A percentile compares a stretch with the other conserved stretches of the same genome.
Conservation (phyloP, 2,797 vertebrate species). For the Ctenopoma kingsleyae region DNA sequence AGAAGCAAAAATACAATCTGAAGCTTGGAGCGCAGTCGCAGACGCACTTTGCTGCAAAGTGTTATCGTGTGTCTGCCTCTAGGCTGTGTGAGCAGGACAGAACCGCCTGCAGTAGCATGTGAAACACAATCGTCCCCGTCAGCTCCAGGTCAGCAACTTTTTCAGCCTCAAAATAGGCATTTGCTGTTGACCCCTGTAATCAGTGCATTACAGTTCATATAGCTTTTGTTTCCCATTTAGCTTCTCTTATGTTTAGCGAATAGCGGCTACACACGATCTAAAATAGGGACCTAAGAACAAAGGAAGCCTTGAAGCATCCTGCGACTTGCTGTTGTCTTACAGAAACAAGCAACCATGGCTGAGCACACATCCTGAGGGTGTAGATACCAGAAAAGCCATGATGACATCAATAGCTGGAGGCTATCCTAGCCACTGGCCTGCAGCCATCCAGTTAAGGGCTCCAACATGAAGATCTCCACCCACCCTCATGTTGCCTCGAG, state of each 20-base stretch:
- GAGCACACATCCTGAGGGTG: conserved; percentile 62
- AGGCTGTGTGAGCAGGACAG: conserved; percentile 55
- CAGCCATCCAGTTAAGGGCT: conserved; percentile 56
- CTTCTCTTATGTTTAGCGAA: conserved; percentile 29
- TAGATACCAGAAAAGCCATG: conserved; percentile 64
- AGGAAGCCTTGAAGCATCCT: conserved; percentile 26
- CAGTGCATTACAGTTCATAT: conserved; percentile 35
- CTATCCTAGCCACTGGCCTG: conserved; percentile 56
- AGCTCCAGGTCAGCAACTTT: conserved; percentile 79
- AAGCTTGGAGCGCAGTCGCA: conserved; percentile 51
- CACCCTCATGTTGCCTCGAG: conserved; percentile 50
- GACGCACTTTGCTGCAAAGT: conserved; percentile 64
- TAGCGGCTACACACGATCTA: not conserved
- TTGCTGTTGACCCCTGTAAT: conserved; percentile 64
- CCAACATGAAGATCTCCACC: conserved; percentile 55
- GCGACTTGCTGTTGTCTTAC: conserved; percentile 41
- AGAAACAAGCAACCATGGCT: conserved; percentile 53
- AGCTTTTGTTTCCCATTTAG: conserved; percentile 29
- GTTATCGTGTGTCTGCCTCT: conserved; percentile 60
- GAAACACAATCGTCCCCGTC: conserved; percentile 82
- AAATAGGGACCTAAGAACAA: conserved; percentile 35
- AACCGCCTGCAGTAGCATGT: conserved; percentile 74
- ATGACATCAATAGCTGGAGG: conserved; percentile 76
- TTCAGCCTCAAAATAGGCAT: conserved; percentile 63
- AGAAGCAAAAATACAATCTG: conserved; percentile 59